These are phyloP conservation scores for Morone chrysops DNA, from an alignment of 2,113 vertebrate species.

Conservation along the genomic window DNA sequence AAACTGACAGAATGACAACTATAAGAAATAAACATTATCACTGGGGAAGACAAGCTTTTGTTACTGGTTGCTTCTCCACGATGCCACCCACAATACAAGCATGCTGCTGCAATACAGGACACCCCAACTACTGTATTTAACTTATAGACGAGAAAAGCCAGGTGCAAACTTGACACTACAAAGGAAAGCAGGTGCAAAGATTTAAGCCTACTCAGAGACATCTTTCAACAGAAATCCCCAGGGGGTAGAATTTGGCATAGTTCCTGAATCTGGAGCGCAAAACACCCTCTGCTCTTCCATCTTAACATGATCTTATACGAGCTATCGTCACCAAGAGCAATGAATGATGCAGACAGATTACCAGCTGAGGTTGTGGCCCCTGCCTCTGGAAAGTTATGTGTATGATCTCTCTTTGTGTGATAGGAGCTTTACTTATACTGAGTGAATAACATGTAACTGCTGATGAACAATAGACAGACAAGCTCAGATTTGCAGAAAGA, in stretches of 20 bases:
- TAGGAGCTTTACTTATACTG: not conserved
- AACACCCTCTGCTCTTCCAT: constrained; percentile 33
- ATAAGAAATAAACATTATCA: not conserved
- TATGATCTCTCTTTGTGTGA: constrained; percentile 7
- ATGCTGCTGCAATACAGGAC: not conserved
- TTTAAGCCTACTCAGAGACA: constrained; percentile 40
- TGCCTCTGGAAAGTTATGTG: not conserved
- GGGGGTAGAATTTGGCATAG: constrained; percentile 18
- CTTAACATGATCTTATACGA: constrained; percentile 15
- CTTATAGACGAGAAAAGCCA: constrained; percentile 26
- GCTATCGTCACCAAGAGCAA: constrained; percentile 1
- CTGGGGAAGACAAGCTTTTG: not conserved
- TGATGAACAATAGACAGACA: not conserved
- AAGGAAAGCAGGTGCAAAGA: constrained; percentile 60
- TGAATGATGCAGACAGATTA: constrained; percentile 19
- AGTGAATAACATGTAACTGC: not conserved
- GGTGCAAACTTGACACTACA: constrained; percentile 35
- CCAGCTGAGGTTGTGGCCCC: not conserved
- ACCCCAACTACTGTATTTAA: constrained; percentile 6
- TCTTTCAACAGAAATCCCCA: constrained; percentile 23
- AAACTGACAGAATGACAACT: not conserved
- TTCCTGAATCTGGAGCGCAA: constrained; percentile 12
- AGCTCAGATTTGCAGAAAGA: not conserved
- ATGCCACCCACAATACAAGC: not conserved
- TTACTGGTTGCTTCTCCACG: not conserved